These are phyloP conservation scores for Gymnoscopelus microlampas DNA, from an alignment of 2,797 vertebrate genomes.

Conservation along the genomic window DNA sequence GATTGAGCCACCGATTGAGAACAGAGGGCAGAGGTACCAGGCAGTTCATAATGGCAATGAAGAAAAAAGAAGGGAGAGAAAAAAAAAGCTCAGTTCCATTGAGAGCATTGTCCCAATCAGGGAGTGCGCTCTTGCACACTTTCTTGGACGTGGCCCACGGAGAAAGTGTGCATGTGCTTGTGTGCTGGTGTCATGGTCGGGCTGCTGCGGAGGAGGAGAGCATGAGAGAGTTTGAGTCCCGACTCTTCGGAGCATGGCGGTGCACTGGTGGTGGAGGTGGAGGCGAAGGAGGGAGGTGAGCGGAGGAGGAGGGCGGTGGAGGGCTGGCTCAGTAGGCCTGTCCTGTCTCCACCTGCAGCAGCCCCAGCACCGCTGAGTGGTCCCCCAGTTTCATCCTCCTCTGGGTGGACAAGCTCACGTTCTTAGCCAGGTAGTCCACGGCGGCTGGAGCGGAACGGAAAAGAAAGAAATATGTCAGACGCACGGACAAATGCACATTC, in stretches of 20 bases:
- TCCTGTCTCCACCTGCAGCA: constrained; percentile 91
- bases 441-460: constrained; percentile 82
- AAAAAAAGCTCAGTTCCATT: constrained; percentile 39
- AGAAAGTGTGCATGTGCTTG: constrained; percentile 20
- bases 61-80: not conserved
- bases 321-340: constrained; percentile 89
- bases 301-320: not conserved
- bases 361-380: constrained; percentile 89
- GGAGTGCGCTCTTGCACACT: constrained; percentile 31
- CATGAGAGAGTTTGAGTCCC: constrained; percentile 51
- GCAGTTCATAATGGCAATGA: constrained; percentile 43
- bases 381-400: constrained; percentile 95
- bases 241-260: constrained; percentile 54
- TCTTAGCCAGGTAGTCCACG: constrained; percentile 97
- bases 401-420: constrained; percentile 95
- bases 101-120: constrained; percentile 30
- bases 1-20: constrained; percentile 15
- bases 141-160: constrained; percentile 26
- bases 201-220: constrained; percentile 41
- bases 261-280: no score
- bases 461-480: constrained; percentile 66
- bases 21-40: constrained; percentile 47
- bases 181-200: constrained; percentile 51
- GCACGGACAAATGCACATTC: no score
- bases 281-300: constrained; percentile 1